Conservation (phyloP, 2,888 invertebrate genomes). For the Aphidoletes aphidimyza region DNA sequence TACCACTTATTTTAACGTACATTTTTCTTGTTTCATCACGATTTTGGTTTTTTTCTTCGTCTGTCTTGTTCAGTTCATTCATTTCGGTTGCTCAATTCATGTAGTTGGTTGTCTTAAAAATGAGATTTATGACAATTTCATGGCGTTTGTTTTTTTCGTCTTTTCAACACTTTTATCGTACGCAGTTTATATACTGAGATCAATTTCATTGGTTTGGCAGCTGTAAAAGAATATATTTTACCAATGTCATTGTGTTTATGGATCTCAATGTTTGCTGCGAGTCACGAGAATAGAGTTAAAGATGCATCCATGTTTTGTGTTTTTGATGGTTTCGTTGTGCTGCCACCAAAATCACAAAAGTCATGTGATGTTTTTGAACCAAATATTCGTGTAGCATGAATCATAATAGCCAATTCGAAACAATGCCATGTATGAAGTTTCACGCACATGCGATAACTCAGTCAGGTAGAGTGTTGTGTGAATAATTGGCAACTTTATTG, state of each 20-base stretch:
- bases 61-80: not conserved
- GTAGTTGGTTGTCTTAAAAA: constrained; percentile 49
- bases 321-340: not conserved
- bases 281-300: not conserved
- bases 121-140: constrained; percentile 49
- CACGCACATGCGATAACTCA: constrained; percentile 16
- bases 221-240: constrained; percentile 7
- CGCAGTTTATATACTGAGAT: constrained; percentile 9
- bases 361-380: too few species aligned
- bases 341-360: too few species aligned
- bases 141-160: not conserved
- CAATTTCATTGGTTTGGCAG: constrained; percentile 30
- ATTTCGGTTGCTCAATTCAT: not conserved
- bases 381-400: too few species aligned
- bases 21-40: constrained; percentile 16
- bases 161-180: not conserved
- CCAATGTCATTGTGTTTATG: constrained; percentile 24
- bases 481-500: not conserved
- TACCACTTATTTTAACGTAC: not conserved
- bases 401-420: too few species aligned
- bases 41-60: not conserved
- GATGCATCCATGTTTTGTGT: constrained; percentile 23
- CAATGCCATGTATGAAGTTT: too few species aligned
- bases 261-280: not conserved
- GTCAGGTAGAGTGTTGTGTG: not conserved